Conservation (phyloP, 2,797 vertebrate genomes). For the Notoglanidium macrostoma region DNA sequence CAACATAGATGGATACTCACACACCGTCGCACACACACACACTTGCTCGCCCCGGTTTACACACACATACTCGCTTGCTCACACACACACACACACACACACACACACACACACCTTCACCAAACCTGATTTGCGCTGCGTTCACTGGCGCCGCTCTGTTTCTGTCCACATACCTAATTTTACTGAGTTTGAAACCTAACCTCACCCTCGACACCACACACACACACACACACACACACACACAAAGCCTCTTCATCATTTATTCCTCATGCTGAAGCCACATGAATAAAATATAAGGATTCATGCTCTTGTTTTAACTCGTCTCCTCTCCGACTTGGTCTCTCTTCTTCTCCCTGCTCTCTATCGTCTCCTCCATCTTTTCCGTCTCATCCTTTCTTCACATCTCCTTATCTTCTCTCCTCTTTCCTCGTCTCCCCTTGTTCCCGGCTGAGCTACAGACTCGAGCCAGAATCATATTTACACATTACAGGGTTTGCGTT, state of each 20-base stretch:
- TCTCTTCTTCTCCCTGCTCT: neutral
- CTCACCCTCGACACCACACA: constrained; percentile 13
- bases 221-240: constrained; percentile 9
- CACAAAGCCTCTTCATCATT: constrained; percentile 13
- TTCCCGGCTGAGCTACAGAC: too few relatives aligned
- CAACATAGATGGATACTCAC: constrained; percentile 68
- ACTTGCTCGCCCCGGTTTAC: neutral
- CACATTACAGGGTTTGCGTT: neutral
- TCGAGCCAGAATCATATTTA: neutral
- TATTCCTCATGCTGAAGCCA: constrained; percentile 31
- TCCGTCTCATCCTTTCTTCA: neutral
- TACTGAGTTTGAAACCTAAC: constrained; percentile 15
- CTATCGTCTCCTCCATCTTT: neutral
- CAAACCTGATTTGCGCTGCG: constrained; percentile 41
- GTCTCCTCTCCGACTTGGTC: constrained; percentile 1
- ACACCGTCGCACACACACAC: constrained; percentile 71
- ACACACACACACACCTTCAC: constrained; percentile 80
- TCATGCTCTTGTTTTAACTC: constrained; percentile 26
- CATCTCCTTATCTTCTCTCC: neutral
- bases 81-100: constrained; percentile 82
- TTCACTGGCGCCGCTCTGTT: constrained; percentile 78
- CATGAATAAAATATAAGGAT: constrained; percentile 36
- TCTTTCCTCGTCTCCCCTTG: neutral
- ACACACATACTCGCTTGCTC: constrained; percentile 66
- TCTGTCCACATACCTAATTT: constrained; percentile 21